Base-by-base conservation (phyloP, 2,113 vertebrate genomes). In the Ceuthmochares aereus region DNA sequence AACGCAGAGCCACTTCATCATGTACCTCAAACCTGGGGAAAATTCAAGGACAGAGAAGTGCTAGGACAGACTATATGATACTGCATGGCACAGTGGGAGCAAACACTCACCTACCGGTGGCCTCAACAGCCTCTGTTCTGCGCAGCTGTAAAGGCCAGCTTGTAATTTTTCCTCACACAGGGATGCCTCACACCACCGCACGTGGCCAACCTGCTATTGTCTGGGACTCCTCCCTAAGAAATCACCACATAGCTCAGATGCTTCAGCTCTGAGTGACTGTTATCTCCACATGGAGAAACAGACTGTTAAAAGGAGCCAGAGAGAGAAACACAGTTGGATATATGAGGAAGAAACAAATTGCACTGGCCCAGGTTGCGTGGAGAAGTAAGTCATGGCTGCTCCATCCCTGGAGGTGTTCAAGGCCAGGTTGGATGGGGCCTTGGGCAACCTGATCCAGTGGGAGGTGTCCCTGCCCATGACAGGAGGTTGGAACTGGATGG, bases 61-160 rank as follows among this genome's bases (percentile, higher is more conserved):
- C 14, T 9, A 54, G 66, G 16, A 40, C 9, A 58, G 69, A 15
- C 23, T 27, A 49, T 2, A 0, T 2, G 14, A 59, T 25, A 12
- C 49, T 13, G 18, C 2, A 1, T 2, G 17, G 70, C n/a, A 42
- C 69, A 32, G 19, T 36, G 26, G 49, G 42, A 73, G 37, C 1
- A 0, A 89, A 19, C 0, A 0, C 54, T 37, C 3, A 0, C 60
- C 72, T 66, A 4, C 34, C 10, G 14, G 23, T 47, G 59, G 40
- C 84, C 62, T 51, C 40, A 60, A 55, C 11, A 82, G 25, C 40
- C 18, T 30, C 74, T 30, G 20, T 19, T 69, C 64, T 40, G 25
- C 0, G 12, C 14, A 22, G 56, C 37, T 2, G 9, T 27, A 7
- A 43, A 40, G 47, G 37, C 52, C 81, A 89, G 1, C 1, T 1